Evolutionary conservation across 2,797 vertebrate species (phyloP).

Genomic region (Heteromormyrus szaboi): DNA sequence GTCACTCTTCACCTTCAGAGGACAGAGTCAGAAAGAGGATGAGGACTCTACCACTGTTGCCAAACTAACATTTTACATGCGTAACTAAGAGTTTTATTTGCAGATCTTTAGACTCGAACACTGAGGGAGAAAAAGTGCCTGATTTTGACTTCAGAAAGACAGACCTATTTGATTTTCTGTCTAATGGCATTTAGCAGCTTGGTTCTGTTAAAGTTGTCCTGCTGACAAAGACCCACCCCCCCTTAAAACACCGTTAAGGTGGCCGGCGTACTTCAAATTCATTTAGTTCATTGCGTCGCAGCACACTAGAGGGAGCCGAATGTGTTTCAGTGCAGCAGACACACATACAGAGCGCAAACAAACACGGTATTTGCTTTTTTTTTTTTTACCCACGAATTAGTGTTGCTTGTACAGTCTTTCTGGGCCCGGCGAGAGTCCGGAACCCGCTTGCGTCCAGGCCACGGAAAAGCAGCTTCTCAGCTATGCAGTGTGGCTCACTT

Average conservation of each 20-base stretch:
- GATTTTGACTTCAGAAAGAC: slow-evolving; percentile 80
- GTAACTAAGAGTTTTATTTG: slow-evolving; percentile 41
- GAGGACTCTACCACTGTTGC: slow-evolving; percentile 61
- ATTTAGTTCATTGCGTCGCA: neutral
- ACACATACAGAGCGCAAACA: neutral
- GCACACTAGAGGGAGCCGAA: neutral
- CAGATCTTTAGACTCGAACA: slow-evolving; percentile 65
- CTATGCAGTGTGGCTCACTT: slow-evolving; percentile 33
- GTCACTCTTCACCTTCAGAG: neutral
- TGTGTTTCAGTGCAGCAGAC: neutral
- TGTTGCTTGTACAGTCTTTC: neutral
- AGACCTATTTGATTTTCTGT: slow-evolving; percentile 92
- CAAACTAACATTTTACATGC: slow-evolving; percentile 66
- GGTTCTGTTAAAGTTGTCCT: slow-evolving; percentile 41
- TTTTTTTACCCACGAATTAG: neutral
- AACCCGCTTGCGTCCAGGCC: neutral
- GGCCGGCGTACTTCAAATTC: neutral
- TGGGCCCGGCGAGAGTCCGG: neutral
- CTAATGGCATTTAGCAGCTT: slow-evolving; percentile 72
- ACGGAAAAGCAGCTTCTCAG: slow-evolving; percentile 35
- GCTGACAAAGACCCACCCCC: neutral
- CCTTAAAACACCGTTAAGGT: neutral
- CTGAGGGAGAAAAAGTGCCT: slow-evolving; percentile 93
- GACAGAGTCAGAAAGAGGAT: slow-evolving; percentile 9
- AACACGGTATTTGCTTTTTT: neutral